Evolutionary conservation across 2,888 invertebrate genomes (phyloP).

Genomic region (Phorcus lineatus): DNA sequence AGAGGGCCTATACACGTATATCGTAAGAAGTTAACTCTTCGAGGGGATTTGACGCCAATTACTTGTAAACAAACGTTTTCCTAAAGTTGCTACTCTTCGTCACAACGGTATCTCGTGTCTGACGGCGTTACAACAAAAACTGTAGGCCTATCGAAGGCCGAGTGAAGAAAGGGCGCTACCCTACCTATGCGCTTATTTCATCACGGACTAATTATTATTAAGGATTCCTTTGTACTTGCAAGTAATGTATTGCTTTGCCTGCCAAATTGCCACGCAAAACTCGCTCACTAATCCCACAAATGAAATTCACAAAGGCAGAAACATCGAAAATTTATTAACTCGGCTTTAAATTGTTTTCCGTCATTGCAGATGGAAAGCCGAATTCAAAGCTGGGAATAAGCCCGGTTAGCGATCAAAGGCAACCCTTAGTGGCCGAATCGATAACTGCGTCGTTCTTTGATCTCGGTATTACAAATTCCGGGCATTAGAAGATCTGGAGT

Average conservation of each 20-base stretch:
- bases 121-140: too few relatives aligned
- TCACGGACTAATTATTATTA: too few relatives aligned
- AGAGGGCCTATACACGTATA: too few relatives aligned
- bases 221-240: not conserved
- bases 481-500: not conserved
- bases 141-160: too few relatives aligned
- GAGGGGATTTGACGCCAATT: too few relatives aligned
- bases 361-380: not conserved
- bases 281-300: constrained; percentile 7
- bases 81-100: too few relatives aligned
- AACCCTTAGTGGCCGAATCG: not conserved
- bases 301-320: constrained; percentile 15
- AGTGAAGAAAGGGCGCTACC: too few relatives aligned
- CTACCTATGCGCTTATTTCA: too few relatives aligned
- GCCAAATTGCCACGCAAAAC: constrained; percentile 10
- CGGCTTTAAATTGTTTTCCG: constrained; percentile 3
- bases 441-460: not conserved
- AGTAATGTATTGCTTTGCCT: not conserved
- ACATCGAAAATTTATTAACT: constrained; percentile 13
- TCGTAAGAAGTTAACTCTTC: too few relatives aligned
- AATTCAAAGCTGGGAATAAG: constrained; percentile 3
- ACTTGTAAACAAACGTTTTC: too few relatives aligned
- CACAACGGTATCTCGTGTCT: too few relatives aligned
- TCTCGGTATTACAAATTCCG: not conserved
- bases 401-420: not conserved